A percentile compares a stretch with the other conserved stretches of the same genome.
phyloP scores from a whole-genome alignment of 35 echinoderm and acorn worm species.

The Holothuria glaberrima region DNA sequence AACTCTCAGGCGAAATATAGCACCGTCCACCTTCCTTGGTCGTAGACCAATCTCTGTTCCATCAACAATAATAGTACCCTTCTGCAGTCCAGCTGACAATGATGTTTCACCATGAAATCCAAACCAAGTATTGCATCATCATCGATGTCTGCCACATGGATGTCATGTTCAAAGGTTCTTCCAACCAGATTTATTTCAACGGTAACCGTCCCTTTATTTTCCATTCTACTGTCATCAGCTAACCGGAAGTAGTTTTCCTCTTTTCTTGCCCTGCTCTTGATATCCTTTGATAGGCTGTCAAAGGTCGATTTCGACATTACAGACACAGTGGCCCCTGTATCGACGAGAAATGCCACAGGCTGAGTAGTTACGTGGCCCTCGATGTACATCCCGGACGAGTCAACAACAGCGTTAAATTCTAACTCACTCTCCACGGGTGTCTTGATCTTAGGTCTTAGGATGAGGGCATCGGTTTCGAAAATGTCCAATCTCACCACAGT shows the following conservation, averaged over 20 bases:
- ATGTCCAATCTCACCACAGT: not conserved
- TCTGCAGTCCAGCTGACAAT: not conserved
- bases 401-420: not conserved
- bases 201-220: not conserved
- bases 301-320: not conserved
- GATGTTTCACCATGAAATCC: not conserved
- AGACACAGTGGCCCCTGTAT: not conserved
- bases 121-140: not conserved
- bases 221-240: not conserved
- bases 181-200: not conserved
- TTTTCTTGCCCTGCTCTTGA: not conserved
- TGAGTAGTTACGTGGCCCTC: not conserved
- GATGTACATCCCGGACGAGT: not conserved
- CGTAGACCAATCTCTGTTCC: too few species aligned
- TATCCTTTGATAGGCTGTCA: not conserved
- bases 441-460: not conserved
- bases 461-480: not conserved
- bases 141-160: not conserved
- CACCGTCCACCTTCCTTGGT: too few species aligned
- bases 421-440: not conserved
- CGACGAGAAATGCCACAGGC: too few species aligned
- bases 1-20: too few species aligned
- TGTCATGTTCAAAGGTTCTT: not conserved
- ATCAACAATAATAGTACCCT: not conserved
- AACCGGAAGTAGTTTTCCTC: not conserved